phyloP scores from a whole-genome alignment of 2,888 invertebrate genomes.

The Pteria penguin region DNA sequence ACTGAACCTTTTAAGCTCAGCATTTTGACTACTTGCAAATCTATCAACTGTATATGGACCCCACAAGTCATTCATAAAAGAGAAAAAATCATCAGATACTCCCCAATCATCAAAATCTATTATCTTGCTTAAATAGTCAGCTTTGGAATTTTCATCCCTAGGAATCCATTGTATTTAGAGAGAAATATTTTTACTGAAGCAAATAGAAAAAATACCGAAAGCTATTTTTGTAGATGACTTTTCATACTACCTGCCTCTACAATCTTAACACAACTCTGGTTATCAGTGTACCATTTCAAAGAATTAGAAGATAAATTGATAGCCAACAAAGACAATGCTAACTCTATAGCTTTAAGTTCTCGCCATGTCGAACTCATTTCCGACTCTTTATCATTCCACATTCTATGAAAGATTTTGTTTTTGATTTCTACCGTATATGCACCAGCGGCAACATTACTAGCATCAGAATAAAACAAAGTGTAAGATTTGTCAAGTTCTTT shows the following conservation, averaged over 20 bases:
- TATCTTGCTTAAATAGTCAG: slow-evolving; percentile 32
- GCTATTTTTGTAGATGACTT: slow-evolving; percentile 10
- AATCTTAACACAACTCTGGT: slow-evolving; percentile 22
- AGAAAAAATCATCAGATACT: slow-evolving; percentile 23
- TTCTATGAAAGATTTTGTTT: slow-evolving; percentile 5
- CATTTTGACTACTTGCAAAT: slow-evolving; percentile 35
- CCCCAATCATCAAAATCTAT: slow-evolving; percentile 39
- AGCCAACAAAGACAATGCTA: slow-evolving; percentile 2
- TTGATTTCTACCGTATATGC: slow-evolving; percentile 8
- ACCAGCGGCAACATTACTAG: slow-evolving; percentile 12
- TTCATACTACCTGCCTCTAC: slow-evolving; percentile 26
- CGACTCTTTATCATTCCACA: too few species aligned
- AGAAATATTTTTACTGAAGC: slow-evolving; percentile 14
- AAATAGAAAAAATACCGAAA: too few species aligned
- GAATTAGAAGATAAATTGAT: background rate
- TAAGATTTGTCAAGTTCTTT: too few species aligned
- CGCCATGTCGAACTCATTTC: slow-evolving; percentile 13
- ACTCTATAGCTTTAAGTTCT: slow-evolving; percentile 9
- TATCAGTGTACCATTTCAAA: slow-evolving; percentile 18
- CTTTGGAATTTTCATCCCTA: slow-evolving; percentile 24
- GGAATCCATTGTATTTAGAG: slow-evolving; percentile 31
- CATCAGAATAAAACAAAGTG: slow-evolving; percentile 19
- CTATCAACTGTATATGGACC: slow-evolving; percentile 39
- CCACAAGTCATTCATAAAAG: slow-evolving; percentile 25
- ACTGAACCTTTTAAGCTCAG: slow-evolving; percentile 33